A percentile compares a stretch with the other conserved stretches of the same genome.
These are phyloP conservation scores for Rhagoletis pomonella DNA, from an alignment of 1,140 invertebrate species.

Conservation along the genomic window DNA sequence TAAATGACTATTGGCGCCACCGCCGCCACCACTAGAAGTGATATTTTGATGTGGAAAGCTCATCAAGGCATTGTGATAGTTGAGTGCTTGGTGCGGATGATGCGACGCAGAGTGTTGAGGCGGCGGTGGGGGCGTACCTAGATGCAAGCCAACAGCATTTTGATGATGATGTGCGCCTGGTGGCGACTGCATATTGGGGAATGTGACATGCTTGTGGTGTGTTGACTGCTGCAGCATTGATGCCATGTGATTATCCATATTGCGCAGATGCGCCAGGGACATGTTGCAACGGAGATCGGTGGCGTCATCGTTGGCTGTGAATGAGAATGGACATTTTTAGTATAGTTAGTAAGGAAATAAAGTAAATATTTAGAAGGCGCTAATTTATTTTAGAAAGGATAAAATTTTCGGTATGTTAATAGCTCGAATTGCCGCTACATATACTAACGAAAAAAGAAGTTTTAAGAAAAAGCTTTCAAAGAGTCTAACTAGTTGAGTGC, in stretches of 20 bases:
- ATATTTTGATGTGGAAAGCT: constrained; percentile 57
- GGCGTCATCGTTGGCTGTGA: constrained; percentile 62
- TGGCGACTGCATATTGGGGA: constrained; percentile 43
- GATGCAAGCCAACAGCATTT: constrained; percentile 43
- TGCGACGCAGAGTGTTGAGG: constrained; percentile 48
- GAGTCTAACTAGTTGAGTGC: too few species aligned
- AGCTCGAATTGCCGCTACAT: too few species aligned
- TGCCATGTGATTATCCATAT: constrained; percentile 71
- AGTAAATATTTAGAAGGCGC: too few species aligned
- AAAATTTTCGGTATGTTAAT: too few species aligned
- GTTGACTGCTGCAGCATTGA: constrained; percentile 59
- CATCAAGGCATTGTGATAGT: constrained; percentile 69
- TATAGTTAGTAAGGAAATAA: too few species aligned
- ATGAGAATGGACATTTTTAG: too few species aligned
- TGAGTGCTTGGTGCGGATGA: constrained; percentile 59
- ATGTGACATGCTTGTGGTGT: constrained; percentile 37
- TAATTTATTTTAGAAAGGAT: too few species aligned
- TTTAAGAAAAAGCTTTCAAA: too few species aligned
- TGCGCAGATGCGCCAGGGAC: constrained; percentile 68
- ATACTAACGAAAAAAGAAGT: too few species aligned
- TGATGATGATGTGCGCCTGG: not conserved
- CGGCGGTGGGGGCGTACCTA: constrained; percentile 58
- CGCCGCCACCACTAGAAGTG: not conserved
- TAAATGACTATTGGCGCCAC: constrained; percentile 35
- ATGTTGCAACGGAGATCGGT: constrained; percentile 70